Conservation (phyloP, 2,797 vertebrate genomes). For the Falco naumanni region DNA sequence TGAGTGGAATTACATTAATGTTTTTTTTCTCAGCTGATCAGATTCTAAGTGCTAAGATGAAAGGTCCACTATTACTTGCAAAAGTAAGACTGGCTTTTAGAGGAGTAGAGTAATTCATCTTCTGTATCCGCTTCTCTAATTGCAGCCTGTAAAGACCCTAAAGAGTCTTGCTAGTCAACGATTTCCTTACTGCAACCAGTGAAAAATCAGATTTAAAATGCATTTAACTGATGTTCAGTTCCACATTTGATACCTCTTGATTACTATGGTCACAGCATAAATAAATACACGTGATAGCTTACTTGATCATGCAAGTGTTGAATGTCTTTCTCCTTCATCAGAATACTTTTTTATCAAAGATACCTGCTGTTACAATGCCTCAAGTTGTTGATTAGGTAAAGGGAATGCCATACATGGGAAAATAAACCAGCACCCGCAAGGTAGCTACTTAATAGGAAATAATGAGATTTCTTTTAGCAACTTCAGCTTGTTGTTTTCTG, state of each 20-base stretch:
- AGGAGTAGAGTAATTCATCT: neutral
- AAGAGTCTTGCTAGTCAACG: neutral
- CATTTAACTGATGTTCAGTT: neutral
- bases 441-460: neutral
- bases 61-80: neutral
- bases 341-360: slow-evolving; percentile 26
- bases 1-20: neutral
- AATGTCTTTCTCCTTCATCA: neutral
- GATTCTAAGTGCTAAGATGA: slow-evolving; percentile 4
- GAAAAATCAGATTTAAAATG: slow-evolving; percentile 20
- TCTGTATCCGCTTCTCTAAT: neutral
- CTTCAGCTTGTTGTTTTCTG: neutral
- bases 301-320: neutral
- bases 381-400: slow-evolving; percentile 13
- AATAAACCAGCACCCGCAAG: neutral
- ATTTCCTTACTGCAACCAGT: neutral
- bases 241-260: neutral
- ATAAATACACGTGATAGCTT: slow-evolving; percentile 23
- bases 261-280: slow-evolving; percentile 20
- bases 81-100: slow-evolving; percentile 23
- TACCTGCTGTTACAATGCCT: neutral
- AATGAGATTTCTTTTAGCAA: neutral
- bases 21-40: neutral
- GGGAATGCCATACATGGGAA: neutral
- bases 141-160: slow-evolving; percentile 8